Base-by-base conservation (phyloP, 2,113 vertebrate species). In the Cephalopholis sonnerati region DNA sequence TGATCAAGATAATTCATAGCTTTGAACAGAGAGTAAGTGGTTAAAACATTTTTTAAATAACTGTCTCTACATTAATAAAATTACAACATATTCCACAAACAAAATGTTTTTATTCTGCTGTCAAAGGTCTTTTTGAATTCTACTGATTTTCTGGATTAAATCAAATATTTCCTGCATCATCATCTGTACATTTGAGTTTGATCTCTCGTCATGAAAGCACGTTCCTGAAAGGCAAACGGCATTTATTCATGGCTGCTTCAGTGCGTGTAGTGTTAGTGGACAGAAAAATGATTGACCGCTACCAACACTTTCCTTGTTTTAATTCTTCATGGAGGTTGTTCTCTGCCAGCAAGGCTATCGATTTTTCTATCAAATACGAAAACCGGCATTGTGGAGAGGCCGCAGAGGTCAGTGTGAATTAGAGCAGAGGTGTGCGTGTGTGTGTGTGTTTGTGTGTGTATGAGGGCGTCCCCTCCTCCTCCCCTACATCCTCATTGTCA, bases 321-420 rank as follows among this genome's bases (percentile, higher is more conserved):
- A 93, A 91, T 86, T 94, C 92, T 93, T 92, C 87, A 82, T 77
- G 77, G 85, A 90, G 90, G 89, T 78, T 90, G 89, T 93, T 94
- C 86, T 90, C 90, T 90, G 90, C 84, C 91, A 91, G 89, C 83
- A 69, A 89, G 82, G 81, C 25, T 63, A 94, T 94, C 18, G 94
- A 94, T 94, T 94, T 91, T 89, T 91, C 92, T 88, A 94, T 94
- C 92, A 94, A 94, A 94, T 89, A 91, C 87, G 71, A 93, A 94
- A 92, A 91, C 89, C 85, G 90, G 87, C 90, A 89, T 87, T 76
- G 91, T 89, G 90, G 87, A 82, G 87, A 80, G 92, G 93, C 85
- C 83, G 36, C 86, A 88, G 89, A 93, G 93, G 92, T 94, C 93
- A 93, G 84, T 86, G 84, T 92, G 88, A 94, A 93, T 93, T 93